Percentiles rank a stretch among this genome's conserved stretches.
phyloP scores from a whole-genome alignment of 2,888 invertebrate genomes.

The Diaprepes abbreviatus region DNA sequence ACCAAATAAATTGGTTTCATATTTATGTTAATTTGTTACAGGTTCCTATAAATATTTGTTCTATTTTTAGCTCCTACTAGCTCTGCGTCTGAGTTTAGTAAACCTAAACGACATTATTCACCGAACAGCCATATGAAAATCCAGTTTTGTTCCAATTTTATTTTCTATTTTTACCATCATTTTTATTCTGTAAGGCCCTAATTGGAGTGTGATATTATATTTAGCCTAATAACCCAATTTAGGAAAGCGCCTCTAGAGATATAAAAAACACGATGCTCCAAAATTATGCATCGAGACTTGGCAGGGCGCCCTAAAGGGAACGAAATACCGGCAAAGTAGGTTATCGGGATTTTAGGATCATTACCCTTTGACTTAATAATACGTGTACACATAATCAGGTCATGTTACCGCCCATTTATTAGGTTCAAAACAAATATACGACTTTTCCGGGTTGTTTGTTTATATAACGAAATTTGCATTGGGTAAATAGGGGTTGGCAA shows the following conservation, averaged over 20 bases:
- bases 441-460: conserved; percentile 1
- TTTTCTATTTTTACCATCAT: too few species aligned
- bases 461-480: neutral
- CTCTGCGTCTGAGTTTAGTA: too few species aligned
- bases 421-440: neutral
- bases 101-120: too few species aligned
- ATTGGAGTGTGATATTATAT: conserved; percentile 9
- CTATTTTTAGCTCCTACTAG: too few species aligned
- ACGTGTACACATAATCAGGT: conserved; percentile 10
- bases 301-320: conserved; percentile 13
- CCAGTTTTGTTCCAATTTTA: too few species aligned
- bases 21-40: too few species aligned
- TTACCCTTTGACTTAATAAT: conserved; percentile 24
- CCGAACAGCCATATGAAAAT: too few species aligned
- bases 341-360: conserved; percentile 11
- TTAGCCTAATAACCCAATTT: conserved; percentile 18
- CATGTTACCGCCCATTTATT: conserved; percentile 10
- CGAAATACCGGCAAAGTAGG: conserved; percentile 6
- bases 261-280: conserved; percentile 12
- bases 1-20: too few species aligned
- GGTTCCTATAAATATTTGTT: too few species aligned
- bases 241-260: neutral
- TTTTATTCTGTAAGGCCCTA: neutral
- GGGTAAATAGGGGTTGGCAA: neutral
- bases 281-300: conserved; percentile 17